These are phyloP conservation scores for Probaryconus sp. DNA, from an alignment of 1,140 invertebrate genomes.

Conservation along the genomic window DNA sequence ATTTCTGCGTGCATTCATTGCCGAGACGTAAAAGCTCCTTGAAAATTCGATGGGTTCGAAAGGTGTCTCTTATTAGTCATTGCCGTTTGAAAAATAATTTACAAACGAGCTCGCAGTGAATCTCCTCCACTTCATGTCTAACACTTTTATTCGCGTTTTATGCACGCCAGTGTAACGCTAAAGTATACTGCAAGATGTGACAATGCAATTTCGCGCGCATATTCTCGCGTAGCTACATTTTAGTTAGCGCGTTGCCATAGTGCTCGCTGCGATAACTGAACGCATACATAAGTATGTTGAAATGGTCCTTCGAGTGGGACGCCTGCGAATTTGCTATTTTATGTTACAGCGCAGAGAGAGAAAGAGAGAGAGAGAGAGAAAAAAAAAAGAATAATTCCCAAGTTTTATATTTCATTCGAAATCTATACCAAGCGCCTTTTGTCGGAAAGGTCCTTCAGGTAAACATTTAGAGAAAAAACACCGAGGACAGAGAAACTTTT, in stretches of 20 bases:
- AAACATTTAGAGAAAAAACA: conserved; percentile 5
- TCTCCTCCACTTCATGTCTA: conserved; percentile 17
- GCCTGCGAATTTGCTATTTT: conserved; percentile 66
- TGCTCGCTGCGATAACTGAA: conserved; percentile 18
- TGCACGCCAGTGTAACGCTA: conserved; percentile 22
- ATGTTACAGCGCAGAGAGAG: conserved; percentile 36
- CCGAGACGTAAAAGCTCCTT: too few species aligned
- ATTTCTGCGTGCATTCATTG: too few species aligned
- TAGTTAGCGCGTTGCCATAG: conserved; percentile 5
- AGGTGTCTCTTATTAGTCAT: too few species aligned
- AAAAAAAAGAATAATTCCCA: conserved; percentile 8
- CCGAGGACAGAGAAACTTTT: conserved; percentile 23
- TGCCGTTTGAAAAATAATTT: conserved; percentile 19
- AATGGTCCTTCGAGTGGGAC: conserved; percentile 56
- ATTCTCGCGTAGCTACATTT: conserved; percentile 29
- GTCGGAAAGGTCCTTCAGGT: conserved; percentile 13
- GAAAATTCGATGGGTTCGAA: too few species aligned
- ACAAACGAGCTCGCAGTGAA: conserved; percentile 21
- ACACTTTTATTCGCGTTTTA: conserved; percentile 29
- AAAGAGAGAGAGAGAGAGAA: too few species aligned
- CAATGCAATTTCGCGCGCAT: conserved; percentile 63
- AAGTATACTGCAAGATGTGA: conserved; percentile 56
- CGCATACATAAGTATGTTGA: conserved; percentile 41
- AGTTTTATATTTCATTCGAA: conserved; percentile 5
- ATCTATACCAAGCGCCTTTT: conserved; percentile 25